These are phyloP conservation scores for Datnioides undecimradiatus DNA, from an alignment of 2,113 vertebrate species.

Conservation along the genomic window DNA sequence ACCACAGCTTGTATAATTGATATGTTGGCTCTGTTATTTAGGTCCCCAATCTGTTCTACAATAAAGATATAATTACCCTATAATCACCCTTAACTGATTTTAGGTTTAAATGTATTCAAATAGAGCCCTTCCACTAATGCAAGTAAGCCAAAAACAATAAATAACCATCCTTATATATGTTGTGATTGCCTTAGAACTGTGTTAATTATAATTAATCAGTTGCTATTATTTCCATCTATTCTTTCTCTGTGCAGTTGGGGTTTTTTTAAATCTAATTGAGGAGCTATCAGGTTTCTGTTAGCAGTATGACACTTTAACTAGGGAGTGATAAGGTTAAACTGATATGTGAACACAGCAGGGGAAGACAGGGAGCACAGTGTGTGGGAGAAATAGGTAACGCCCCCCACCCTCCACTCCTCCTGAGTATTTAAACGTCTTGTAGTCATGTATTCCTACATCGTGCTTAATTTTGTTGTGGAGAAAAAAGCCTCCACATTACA, in stretches of 20 bases:
- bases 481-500: too few relatives aligned
- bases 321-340: background rate
- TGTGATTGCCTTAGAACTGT: background rate
- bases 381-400: background rate
- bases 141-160: background rate
- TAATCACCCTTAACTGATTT: too few relatives aligned
- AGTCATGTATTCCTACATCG: background rate
- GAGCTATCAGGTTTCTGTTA: background rate
- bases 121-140: background rate
- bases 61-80: background rate
- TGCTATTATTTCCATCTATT: background rate
- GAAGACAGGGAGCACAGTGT: too few relatives aligned
- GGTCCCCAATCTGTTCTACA: slow-evolving; percentile 58
- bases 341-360: background rate
- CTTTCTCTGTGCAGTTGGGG: background rate
- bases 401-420: background rate
- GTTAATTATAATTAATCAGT: background rate
- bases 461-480: too few relatives aligned
- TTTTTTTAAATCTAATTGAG: background rate
- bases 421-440: slow-evolving; percentile 3
- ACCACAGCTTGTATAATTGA: slow-evolving; percentile 64
- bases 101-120: background rate
- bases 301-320: background rate
- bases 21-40: slow-evolving; percentile 54
- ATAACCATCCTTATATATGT: background rate